phyloP scores from a whole-genome alignment of 2,113 vertebrate species.

The Chloropsis cyanopogon region DNA sequence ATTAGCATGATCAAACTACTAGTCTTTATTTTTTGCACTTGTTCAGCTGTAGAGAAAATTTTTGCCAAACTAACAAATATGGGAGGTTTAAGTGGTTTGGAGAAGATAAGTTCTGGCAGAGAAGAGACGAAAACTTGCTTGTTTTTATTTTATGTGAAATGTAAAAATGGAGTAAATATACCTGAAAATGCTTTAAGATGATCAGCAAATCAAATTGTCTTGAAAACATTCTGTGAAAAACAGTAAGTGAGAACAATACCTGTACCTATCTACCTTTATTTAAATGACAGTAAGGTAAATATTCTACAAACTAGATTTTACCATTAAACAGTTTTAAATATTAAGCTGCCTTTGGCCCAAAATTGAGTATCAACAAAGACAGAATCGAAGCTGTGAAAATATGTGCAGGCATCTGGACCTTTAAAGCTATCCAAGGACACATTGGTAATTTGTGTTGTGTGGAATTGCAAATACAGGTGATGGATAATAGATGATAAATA shows the following conservation, averaged over 20 bases:
- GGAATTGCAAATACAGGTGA: not conserved
- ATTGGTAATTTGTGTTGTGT: not conserved
- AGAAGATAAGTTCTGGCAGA: not conserved
- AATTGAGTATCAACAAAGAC: not conserved
- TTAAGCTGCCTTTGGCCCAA: not conserved
- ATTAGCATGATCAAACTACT: not conserved
- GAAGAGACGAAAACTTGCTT: not conserved
- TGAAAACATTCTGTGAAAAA: not conserved
- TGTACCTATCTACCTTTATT: not conserved
- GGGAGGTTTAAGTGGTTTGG: not conserved
- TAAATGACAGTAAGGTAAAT: not conserved
- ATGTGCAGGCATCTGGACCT: not conserved
- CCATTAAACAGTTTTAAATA: not conserved
- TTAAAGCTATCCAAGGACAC: not conserved
- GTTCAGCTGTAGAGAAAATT: not conserved
- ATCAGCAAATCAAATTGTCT: not conserved
- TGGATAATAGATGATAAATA: not conserved
- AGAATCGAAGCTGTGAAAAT: not conserved
- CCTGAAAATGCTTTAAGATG: not conserved
- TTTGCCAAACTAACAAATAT: not conserved
- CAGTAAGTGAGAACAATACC: not conserved
- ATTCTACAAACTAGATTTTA: not conserved
- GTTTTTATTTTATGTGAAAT: not conserved
- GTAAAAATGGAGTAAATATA: not conserved
- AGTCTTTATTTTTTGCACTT: not conserved